Evolutionary conservation across 92 coral and sea anemone genomes (phyloP).

Genomic region (Epizoanthus ramosus): DNA sequence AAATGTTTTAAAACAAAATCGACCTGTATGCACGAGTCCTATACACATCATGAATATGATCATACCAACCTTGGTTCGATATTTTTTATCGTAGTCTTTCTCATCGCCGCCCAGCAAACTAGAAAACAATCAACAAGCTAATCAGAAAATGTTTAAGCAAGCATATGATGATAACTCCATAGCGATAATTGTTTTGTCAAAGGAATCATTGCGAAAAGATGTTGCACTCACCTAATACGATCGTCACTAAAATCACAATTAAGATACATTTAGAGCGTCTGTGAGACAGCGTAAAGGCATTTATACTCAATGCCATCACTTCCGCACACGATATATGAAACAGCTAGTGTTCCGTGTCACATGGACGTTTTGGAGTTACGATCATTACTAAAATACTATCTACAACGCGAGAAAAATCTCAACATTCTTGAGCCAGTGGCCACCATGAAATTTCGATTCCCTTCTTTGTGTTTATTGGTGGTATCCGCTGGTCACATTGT

Average conservation of each 20-base stretch:
- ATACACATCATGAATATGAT: not conserved
- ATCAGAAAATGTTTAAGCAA: not conserved
- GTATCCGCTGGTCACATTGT: too few species aligned
- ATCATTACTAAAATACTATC: too few species aligned
- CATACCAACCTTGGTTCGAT: constrained; percentile 48
- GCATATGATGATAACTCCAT: not conserved
- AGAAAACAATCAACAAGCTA: not conserved
- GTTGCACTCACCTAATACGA: constrained; percentile 72
- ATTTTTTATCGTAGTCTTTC: constrained; percentile 29
- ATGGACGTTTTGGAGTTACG: too few species aligned
- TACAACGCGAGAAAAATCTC: too few species aligned
- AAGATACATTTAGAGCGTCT: constrained; percentile 62
- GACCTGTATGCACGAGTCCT: constrained; percentile 22
- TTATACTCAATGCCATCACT: constrained; percentile 68
- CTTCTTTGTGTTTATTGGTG: too few species aligned
- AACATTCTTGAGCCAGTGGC: too few species aligned
- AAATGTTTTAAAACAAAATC: not conserved
- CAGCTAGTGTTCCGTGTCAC: not conserved
- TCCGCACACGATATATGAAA: not conserved
- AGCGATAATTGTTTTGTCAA: not conserved
- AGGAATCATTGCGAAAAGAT: not conserved
- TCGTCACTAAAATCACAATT: constrained; percentile 51
- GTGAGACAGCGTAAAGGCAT: constrained; percentile 70
- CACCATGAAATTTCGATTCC: too few species aligned
- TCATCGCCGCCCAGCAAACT: constrained; percentile 76